phyloP scores from a whole-genome alignment of 2,888 invertebrate species.

The Polydrusus tereticollis region DNA sequence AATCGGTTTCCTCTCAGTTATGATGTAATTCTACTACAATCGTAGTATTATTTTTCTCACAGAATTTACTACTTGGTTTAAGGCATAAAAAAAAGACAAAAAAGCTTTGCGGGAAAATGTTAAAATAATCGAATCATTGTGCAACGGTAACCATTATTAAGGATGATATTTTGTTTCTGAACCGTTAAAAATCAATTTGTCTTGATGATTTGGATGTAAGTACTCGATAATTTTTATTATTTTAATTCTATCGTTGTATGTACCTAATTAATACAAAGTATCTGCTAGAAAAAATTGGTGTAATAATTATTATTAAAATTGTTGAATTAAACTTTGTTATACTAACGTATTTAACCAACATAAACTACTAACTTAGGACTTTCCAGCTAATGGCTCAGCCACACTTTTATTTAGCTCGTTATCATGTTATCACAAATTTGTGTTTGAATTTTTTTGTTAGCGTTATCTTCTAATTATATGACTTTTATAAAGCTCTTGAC shows the following conservation, averaged over 20 bases:
- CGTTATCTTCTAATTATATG: no score
- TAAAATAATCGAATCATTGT: conserved; percentile 19
- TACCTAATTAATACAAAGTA: no score
- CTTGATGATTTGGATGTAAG: conserved; percentile 4
- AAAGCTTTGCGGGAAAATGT: neutral
- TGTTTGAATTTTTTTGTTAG: no score
- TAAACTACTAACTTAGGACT: no score
- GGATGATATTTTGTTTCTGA: conserved; percentile 8
- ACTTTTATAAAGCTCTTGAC: no score
- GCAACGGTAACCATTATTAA: conserved; percentile 10
- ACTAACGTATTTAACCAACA: no score
- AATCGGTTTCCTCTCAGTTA: neutral
- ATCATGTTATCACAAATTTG: no score
- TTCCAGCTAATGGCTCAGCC: no score
- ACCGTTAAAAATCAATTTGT: conserved; percentile 20
- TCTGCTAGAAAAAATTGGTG: no score
- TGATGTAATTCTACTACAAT: conserved; percentile 7
- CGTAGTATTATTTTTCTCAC: neutral
- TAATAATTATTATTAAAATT: no score
- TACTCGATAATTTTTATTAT: neutral
- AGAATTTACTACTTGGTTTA: neutral
- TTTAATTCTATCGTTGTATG: neutral
- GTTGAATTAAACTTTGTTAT: no score
- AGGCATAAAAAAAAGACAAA: neutral
- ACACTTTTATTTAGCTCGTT: no score